phyloP scores from a whole-genome alignment of 2,113 vertebrate species.

The Otis tarda region DNA sequence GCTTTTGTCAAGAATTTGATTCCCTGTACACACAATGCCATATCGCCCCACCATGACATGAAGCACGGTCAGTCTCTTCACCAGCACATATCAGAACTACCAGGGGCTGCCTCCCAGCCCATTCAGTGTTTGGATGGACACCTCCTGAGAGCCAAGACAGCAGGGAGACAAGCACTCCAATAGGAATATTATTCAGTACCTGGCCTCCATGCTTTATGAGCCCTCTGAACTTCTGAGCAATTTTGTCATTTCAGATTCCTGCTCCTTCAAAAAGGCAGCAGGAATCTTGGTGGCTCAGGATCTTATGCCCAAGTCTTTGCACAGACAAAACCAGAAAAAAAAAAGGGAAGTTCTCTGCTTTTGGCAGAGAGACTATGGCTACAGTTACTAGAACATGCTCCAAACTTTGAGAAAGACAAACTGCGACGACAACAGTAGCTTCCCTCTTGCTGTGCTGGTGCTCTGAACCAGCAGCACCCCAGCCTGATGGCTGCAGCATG shows the following conservation, averaged over 20 bases:
- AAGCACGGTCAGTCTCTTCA: background rate
- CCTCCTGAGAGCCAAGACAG: background rate
- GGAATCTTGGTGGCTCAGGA: background rate
- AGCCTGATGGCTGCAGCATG: background rate
- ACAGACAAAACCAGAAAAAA: background rate
- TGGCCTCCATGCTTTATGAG: background rate
- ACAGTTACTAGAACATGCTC: fast-evolving
- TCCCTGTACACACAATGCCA: background rate
- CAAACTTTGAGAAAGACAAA: background rate
- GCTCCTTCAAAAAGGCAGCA: background rate
- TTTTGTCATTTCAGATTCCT: background rate
- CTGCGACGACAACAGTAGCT: background rate
- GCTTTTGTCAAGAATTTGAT: background rate
- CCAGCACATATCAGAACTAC: background rate
- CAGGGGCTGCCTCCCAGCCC: background rate
- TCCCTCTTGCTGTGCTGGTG: background rate
- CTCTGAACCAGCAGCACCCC: background rate
- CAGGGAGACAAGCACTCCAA: background rate
- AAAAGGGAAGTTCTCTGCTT: background rate
- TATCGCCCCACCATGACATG: background rate
- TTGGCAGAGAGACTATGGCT: background rate
- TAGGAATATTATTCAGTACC: background rate
- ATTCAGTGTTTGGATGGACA: background rate
- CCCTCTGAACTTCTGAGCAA: background rate
- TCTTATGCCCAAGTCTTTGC: background rate